Base-by-base conservation (phyloP, 2,797 vertebrate species). In the Acipenser ruthenus region DNA sequence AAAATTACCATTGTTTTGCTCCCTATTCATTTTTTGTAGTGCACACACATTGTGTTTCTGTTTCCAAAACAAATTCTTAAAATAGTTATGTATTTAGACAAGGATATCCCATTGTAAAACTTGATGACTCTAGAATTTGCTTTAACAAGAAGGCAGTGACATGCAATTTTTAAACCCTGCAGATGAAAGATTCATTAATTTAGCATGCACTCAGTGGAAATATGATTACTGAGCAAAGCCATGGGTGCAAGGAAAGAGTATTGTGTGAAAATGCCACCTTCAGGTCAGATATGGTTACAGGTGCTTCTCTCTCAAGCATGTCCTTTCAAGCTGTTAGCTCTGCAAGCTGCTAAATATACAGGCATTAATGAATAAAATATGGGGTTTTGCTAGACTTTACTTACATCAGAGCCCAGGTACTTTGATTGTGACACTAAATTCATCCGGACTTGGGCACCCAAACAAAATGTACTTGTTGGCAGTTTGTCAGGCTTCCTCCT, bases 251-350 rank as follows among this genome's bases (percentile, higher is more conserved):
- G 52, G 56, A 71, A 62, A 68, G 58, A 62, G 10, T 10, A 10
- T 66, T 74, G 53, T 71, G 52, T 69, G 63, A 74, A 71, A 77
- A 3, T 63, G n/a, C 65, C 68, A 7, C 56, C 7, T 74, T 75
- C 65, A 50, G 65, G 37, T 73, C 63, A 60, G 52, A 66, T 69
- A 64, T 0, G 13, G 65, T 73, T 77, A 79, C 65, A 70, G 63
- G 6, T 73, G 66, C 12, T 76, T 78, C 18, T 74, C 12, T 72
- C 61, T 73, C 60, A 66, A 50, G 18, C 50, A 8, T 48, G 63
- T 72, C 78, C 78, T 87, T 88, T 82, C 71, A 78, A 74, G 65
- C 23, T 0, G 0, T 63, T 76, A 64, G 23, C 62, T 71, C 61
- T 50, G 49, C 51, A 10, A 78, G 60, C 53, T 76, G 59, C 65